These are phyloP conservation scores for Toxotes chatareus DNA, from an alignment of 2,113 vertebrate species.

Conservation along the genomic window DNA sequence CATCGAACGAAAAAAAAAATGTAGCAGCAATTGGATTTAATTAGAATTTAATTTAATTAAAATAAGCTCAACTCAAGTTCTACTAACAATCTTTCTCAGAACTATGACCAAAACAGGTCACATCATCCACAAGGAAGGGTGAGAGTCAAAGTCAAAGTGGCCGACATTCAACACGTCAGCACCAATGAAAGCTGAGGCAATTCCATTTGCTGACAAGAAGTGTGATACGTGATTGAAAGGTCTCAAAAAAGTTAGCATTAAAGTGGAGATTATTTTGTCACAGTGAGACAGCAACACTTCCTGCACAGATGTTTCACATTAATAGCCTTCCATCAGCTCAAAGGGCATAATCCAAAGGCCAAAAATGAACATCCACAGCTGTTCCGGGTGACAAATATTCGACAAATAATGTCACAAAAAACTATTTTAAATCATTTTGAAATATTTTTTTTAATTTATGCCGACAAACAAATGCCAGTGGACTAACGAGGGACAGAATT, in stretches of 20 bases:
- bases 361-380: background rate
- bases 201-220: background rate
- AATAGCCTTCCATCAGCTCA: background rate
- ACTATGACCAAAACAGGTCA: no score
- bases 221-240: no score
- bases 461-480: slow-evolving; percentile 9
- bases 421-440: background rate
- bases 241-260: no score
- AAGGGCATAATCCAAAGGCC: background rate
- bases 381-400: background rate
- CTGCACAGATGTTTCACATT: background rate
- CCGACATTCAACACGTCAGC: background rate
- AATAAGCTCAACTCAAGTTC: background rate
- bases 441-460: slow-evolving; percentile 5
- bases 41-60: no score
- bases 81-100: background rate
- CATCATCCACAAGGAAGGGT: background rate
- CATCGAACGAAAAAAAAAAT: no score
- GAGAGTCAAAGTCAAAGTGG: background rate
- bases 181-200: background rate
- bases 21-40: no score
- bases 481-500: slow-evolving; percentile 29
- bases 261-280: no score
- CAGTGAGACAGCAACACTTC: no score
- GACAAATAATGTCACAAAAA: background rate